phyloP scores from a whole-genome alignment of 2,888 invertebrate species.

The Rhorus exstirpatorius region DNA sequence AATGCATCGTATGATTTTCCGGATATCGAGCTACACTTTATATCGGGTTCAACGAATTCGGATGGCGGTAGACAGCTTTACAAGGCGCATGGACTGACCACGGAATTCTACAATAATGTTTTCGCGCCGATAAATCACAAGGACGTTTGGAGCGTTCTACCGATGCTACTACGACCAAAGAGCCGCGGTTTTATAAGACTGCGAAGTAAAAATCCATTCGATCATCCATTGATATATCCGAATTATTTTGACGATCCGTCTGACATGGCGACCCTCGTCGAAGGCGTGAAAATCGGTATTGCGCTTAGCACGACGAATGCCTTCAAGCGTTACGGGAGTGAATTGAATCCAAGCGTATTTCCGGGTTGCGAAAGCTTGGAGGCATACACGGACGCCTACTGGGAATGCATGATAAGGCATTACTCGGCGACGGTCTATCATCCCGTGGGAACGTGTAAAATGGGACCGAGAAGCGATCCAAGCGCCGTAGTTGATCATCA shows the following conservation, averaged over 20 bases:
- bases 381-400: conserved; percentile 91
- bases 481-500: conserved; percentile 94
- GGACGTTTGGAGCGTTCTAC: conserved; percentile 94
- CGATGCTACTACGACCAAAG: conserved; percentile 93
- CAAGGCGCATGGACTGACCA: conserved; percentile 92
- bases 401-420: conserved; percentile 94
- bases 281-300: conserved; percentile 94
- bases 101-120: conserved; percentile 91
- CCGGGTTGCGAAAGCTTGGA: conserved; percentile 92
- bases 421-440: conserved; percentile 95
- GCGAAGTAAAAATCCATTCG: conserved; percentile 93
- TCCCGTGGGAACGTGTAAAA: conserved; percentile 95
- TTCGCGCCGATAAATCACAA: conserved; percentile 92
- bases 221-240: conserved; percentile 96
- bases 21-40: conserved; percentile 96
- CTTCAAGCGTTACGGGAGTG: conserved; percentile 91
- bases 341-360: conserved; percentile 90
- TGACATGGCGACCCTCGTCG: conserved; percentile 93
- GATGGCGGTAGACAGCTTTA: conserved; percentile 94
- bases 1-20: conserved; percentile 94
- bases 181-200: conserved; percentile 94
- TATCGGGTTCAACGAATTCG: conserved; percentile 94
- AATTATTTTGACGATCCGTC: conserved; percentile 94
- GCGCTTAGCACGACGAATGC: conserved; percentile 93
- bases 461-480: conserved; percentile 95